phyloP scores from a whole-genome alignment of 2,797 vertebrate species.

The Anguilla anguilla region DNA sequence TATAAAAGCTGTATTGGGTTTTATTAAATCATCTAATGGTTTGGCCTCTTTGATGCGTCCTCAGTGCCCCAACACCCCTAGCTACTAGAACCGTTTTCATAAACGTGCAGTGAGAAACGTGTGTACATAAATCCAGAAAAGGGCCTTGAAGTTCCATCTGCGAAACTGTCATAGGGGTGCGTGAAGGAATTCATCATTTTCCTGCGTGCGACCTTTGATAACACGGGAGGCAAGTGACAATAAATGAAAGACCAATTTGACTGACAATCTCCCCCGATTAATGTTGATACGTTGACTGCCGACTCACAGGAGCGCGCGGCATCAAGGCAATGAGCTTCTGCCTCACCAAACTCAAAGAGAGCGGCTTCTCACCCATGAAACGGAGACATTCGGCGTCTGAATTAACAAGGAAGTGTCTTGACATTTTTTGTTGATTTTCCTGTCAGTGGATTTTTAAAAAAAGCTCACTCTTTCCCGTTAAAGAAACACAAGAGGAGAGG shows the following conservation, averaged over 20 bases:
- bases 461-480: neutral
- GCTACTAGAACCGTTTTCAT: neutral
- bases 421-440: constrained; percentile 12
- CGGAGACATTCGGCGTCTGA: constrained; percentile 37
- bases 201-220: neutral
- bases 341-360: constrained; percentile 8
- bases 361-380: constrained; percentile 22
- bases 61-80: neutral
- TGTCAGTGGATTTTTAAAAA: neutral
- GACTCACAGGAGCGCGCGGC: constrained; percentile 39
- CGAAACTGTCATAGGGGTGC: neutral
- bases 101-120: neutral
- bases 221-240: constrained; percentile 51
- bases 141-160: neutral
- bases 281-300: constrained; percentile 47
- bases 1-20: neutral
- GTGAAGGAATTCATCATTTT: neutral
- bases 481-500: neutral
- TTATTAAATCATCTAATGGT: neutral
- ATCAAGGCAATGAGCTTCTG: constrained; percentile 15
- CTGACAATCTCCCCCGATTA: constrained; percentile 64
- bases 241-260: constrained; percentile 70
- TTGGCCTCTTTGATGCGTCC: neutral
- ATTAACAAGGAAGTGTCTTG: constrained; percentile 41
- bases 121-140: neutral